These are phyloP conservation scores for Beroe forskalii DNA, from an alignment of 37 sponge, comb jelly and placozoan genomes.

Conservation along the genomic window DNA sequence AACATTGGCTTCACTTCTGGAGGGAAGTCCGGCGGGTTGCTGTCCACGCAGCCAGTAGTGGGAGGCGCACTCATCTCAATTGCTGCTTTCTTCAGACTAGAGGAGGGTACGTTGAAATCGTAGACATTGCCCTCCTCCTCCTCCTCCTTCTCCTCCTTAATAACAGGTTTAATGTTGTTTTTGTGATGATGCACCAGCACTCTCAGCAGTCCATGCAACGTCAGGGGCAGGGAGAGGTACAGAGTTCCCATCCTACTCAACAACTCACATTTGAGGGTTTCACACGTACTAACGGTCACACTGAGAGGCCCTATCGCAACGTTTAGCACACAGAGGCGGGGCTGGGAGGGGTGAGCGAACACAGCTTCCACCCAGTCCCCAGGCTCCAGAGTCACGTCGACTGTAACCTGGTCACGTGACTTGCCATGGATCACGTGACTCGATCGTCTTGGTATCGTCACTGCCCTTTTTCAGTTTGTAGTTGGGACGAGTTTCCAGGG, in stretches of 20 bases:
- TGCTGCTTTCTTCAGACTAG: neutral
- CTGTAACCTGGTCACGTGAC: constrained; percentile 6
- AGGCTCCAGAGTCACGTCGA: neutral
- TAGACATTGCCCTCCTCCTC: neutral
- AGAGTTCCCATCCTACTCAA: neutral
- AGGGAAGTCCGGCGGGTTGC: neutral
- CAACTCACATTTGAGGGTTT: neutral
- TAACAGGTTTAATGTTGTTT: constrained; percentile 22
- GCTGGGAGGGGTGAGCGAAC: constrained; percentile 22
- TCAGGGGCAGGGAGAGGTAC: constrained; percentile 48
- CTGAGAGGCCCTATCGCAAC: neutral
- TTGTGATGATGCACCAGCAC: constrained; percentile 37
- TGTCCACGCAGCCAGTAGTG: neutral
- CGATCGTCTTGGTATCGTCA: no score
- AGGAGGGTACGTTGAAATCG: neutral
- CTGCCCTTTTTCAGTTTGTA: no score
- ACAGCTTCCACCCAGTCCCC: neutral
- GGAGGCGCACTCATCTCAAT: no score
- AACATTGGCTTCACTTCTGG: constrained; percentile 2
- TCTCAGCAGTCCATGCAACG: neutral
- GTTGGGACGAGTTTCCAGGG: no score
- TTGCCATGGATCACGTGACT: no score
- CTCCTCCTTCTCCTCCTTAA: neutral
- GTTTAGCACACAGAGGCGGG: constrained; percentile 9
- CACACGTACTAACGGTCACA: neutral